phyloP scores from a whole-genome alignment of 1,140 invertebrate genomes.

The Drosophila tsacasi region DNA sequence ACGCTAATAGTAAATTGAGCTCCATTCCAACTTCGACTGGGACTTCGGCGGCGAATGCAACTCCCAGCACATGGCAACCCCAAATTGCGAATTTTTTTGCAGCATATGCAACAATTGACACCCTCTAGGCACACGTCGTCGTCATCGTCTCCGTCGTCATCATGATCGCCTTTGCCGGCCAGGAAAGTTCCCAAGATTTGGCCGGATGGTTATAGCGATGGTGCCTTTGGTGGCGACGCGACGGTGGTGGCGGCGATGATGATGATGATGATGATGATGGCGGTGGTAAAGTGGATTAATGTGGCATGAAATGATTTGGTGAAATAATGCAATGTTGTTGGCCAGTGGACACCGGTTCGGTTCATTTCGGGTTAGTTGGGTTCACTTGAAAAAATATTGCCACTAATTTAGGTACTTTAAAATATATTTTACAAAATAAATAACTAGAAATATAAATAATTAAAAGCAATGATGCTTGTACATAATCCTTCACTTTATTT shows the following conservation, averaged over 20 bases:
- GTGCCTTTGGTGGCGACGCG: conserved; percentile 24
- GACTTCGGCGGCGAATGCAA: conserved; percentile 28
- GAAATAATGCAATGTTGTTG: conserved; percentile 73
- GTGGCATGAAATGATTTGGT: conserved; percentile 83
- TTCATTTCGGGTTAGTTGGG: conserved; percentile 49
- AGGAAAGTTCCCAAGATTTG: conserved; percentile 70
- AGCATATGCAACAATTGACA: conserved; percentile 81
- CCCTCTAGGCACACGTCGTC: conserved; percentile 81
- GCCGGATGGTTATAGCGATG: conserved; percentile 40
- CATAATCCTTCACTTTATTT: too few relatives aligned
- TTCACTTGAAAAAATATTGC: conserved; percentile 23
- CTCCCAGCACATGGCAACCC: conserved; percentile 62
- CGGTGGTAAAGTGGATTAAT: conserved; percentile 84
- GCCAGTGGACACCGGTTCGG: conserved; percentile 60
- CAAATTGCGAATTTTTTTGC: conserved; percentile 70
- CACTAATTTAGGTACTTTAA: background rate
- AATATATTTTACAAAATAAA: background rate
- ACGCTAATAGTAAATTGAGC: conserved; percentile 82
- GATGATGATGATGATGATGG: conserved; percentile 59
- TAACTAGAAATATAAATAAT: too few relatives aligned
- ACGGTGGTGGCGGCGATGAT: conserved; percentile 20
- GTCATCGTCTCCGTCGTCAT: conserved; percentile 26
- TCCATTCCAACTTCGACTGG: conserved; percentile 57
- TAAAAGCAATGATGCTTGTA: background rate
- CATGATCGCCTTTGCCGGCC: conserved; percentile 43